phyloP scores from a whole-genome alignment of 2,797 vertebrate species.

The Fringilla coelebs region DNA sequence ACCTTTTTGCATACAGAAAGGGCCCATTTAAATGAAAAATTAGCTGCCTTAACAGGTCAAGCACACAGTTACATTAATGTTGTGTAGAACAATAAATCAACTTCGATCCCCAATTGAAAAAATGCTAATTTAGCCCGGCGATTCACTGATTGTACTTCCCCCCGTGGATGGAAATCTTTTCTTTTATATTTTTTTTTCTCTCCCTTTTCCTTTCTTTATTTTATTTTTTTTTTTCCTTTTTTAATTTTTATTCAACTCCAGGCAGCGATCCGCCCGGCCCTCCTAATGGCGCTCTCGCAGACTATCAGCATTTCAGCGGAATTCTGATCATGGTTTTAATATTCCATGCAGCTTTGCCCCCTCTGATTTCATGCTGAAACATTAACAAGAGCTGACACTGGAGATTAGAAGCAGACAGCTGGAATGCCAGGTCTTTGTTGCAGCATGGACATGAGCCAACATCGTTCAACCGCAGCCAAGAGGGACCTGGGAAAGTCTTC shows the following conservation, averaged over 20 bases:
- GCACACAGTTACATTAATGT: constrained; percentile 79
- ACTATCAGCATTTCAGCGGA: constrained; percentile 85
- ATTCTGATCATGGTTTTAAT: constrained; percentile 97
- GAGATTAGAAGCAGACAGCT: constrained; percentile 99
- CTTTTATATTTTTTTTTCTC: not conserved
- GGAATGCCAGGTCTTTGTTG: constrained; percentile 98
- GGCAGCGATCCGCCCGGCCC: constrained; percentile 74
- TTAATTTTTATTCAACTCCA: constrained; percentile 56
- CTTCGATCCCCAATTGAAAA: constrained; percentile 81
- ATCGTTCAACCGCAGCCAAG: constrained; percentile 89
- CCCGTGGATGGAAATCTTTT: constrained; percentile 73
- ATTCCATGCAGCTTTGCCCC: constrained; percentile 90
- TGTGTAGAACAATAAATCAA: constrained; percentile 80
- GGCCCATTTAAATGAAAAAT: constrained; percentile 77
- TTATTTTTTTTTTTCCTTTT: too few species aligned
- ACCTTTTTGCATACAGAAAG: constrained; percentile 69
- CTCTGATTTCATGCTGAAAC: constrained; percentile 94
- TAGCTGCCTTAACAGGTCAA: constrained; percentile 77
- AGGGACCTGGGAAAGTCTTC: constrained; percentile 86
- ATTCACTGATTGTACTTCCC: constrained; percentile 77
- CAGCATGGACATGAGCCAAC: constrained; percentile 94
- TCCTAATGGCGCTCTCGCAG: constrained; percentile 75
- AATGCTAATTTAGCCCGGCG: constrained; percentile 78
- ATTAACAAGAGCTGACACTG: constrained; percentile 99
- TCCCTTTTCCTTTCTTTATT: too few species aligned